Base-by-base conservation (phyloP, 2,113 vertebrate genomes). In the Alethe castanea region DNA sequence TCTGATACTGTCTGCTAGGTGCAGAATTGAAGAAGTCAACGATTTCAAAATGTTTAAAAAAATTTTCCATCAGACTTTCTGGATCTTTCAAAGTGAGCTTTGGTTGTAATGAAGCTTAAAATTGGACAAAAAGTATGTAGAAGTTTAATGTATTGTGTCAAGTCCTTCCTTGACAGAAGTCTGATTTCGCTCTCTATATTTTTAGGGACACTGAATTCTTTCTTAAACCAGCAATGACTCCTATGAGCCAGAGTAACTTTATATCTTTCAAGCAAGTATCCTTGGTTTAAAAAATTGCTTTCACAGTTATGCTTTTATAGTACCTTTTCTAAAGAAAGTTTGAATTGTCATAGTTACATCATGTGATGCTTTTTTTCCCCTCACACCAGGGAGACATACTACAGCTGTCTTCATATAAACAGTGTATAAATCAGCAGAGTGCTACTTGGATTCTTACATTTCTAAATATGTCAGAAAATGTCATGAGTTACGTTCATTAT, bases 351-450 rank as follows among this genome's bases (percentile, higher is more conserved):
- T 72, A 40, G 59, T 77, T 90, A 28, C 8, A 19, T 62, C 25
- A 70, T 57, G 29, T 36, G 15, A 36, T 40, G 7, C 17, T 61
- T 70, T 54, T 38, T 19, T 38, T 52, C 50, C 61, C 70, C 62
- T 5, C 26, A 74, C 78, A 73, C 3, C 23, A 61, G 33, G 42
- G 38, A 90, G 76, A 90, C 22, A 6, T 66, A 9, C 28, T 57
- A 26, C 90, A 95, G 86, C 95, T 93, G 82, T 56, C n/a, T 54
- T 72, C 26, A 2, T 66, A 35, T 74, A 95, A 96, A 96, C 80
- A 70, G 31, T 50, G 31, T 38, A 19, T 78, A 95, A 90, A 44
- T 77, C 76, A 62, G 59, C 36, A 86, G 65, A 93, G n/a, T 35
- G 77, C 86, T 93, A 54, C 88, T 84, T 83, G 56, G 71, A 74